Conservation (phyloP, 2,888 invertebrate genomes). For the Pandemis heparana region DNA sequence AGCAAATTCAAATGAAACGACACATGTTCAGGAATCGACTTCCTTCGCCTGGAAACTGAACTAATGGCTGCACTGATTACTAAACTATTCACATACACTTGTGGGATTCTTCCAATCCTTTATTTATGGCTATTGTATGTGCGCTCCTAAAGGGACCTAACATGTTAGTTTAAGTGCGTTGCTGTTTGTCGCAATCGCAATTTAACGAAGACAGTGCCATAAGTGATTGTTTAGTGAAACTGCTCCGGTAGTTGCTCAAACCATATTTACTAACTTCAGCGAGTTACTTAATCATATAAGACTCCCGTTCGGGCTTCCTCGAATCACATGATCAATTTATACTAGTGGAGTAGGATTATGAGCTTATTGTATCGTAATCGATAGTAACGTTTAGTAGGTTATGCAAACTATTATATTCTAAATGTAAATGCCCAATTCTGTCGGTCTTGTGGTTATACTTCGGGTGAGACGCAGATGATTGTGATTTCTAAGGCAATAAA, state of each 20-base stretch:
- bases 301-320: constrained; percentile 73
- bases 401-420: constrained; percentile 36
- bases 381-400: constrained; percentile 42
- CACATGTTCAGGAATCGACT: constrained; percentile 2
- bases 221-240: constrained; percentile 65
- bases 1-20: neutral
- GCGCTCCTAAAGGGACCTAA: constrained; percentile 53
- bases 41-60: constrained; percentile 6
- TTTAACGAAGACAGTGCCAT: constrained; percentile 83
- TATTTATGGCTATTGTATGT: constrained; percentile 29
- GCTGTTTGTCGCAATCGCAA: constrained; percentile 55
- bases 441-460: constrained; percentile 26
- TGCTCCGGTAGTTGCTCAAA: constrained; percentile 75
- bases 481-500: constrained; percentile 39
- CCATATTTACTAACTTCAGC: constrained; percentile 50
- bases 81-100: constrained; percentile 41
- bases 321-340: constrained; percentile 62
- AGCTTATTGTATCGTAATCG: constrained; percentile 50
- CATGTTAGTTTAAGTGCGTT: constrained; percentile 59
- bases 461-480: constrained; percentile 23
- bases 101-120: constrained; percentile 28
- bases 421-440: constrained; percentile 29
- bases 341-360: constrained; percentile 50
- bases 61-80: constrained; percentile 48
- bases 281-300: constrained; percentile 64